phyloP scores from a whole-genome alignment of 1,140 invertebrate species.

The Centruroides sculpturatus region DNA sequence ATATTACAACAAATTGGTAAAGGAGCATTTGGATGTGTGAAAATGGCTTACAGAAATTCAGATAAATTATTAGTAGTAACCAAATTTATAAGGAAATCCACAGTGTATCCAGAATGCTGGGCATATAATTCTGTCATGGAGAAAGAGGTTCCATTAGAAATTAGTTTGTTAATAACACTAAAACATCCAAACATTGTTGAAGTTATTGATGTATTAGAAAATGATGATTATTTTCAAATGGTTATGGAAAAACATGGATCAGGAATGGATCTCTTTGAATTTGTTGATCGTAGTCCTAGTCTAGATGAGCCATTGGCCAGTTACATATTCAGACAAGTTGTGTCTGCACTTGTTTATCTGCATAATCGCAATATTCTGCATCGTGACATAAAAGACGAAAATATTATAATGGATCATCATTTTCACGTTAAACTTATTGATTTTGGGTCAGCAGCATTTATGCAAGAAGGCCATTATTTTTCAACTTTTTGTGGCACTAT shows the following conservation, averaged over 20 bases:
- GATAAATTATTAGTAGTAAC: slow-evolving; percentile 46
- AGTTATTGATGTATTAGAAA: slow-evolving; percentile 54
- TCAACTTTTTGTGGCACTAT: slow-evolving; percentile 61
- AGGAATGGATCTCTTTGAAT: slow-evolving; percentile 65
- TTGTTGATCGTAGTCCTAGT: slow-evolving; percentile 50
- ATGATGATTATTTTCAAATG: slow-evolving; percentile 53
- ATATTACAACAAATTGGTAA: slow-evolving; percentile 54
- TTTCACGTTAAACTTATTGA: slow-evolving; percentile 63
- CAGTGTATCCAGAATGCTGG: slow-evolving; percentile 54
- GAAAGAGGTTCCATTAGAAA: slow-evolving; percentile 45
- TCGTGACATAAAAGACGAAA: slow-evolving; percentile 61
- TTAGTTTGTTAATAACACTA: slow-evolving; percentile 46
- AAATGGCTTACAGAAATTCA: slow-evolving; percentile 43
- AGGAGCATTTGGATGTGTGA: slow-evolving; percentile 59
- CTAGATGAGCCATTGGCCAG: slow-evolving; percentile 53
- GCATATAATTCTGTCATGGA: slow-evolving; percentile 38
- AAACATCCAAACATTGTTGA: slow-evolving; percentile 56
- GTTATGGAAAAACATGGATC: slow-evolving; percentile 70
- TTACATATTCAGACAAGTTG: slow-evolving; percentile 59
- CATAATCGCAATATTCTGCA: slow-evolving; percentile 50
- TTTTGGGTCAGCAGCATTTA: slow-evolving; percentile 54
- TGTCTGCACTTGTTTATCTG: slow-evolving; percentile 49
- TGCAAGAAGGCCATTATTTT: slow-evolving; percentile 44
- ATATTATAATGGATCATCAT: slow-evolving; percentile 54
- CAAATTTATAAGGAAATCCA: slow-evolving; percentile 54